Conservation (phyloP, 2,113 vertebrate species). For the Sceloporus tristichus region DNA sequence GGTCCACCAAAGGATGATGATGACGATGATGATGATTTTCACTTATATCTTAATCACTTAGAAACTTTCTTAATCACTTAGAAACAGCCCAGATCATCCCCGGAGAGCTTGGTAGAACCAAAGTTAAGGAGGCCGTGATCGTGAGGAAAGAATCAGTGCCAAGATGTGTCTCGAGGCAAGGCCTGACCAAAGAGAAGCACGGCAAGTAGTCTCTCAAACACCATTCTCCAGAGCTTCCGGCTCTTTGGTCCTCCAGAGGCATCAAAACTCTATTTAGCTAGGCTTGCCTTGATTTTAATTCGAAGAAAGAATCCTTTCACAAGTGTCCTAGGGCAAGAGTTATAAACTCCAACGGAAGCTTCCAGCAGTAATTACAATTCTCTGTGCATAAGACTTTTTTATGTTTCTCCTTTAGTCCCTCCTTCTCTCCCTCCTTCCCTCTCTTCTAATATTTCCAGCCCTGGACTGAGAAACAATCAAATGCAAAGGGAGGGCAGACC, state of each 20-base stretch:
- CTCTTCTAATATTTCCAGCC: no score
- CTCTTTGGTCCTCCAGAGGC: background rate
- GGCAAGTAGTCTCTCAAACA: background rate
- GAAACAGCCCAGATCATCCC: background rate
- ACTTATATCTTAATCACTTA: background rate
- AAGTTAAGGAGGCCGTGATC: no score
- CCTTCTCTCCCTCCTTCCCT: background rate
- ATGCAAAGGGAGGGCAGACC: no score
- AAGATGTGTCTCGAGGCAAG: background rate
- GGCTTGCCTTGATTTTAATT: background rate
- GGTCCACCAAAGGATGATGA: no score
- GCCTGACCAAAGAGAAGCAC: background rate
- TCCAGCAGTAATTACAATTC: background rate
- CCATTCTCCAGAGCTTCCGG: background rate
- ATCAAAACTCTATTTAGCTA: background rate
- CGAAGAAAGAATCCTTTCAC: background rate
- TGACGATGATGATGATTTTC: no score
- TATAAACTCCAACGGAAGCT: background rate
- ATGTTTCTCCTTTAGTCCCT: background rate
- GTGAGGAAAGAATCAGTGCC: background rate
- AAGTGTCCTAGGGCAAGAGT: background rate
- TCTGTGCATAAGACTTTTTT: background rate
- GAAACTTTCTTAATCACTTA: background rate
- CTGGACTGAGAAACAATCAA: no score
- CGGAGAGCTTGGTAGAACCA: background rate